Base-by-base conservation (phyloP, 92 coral and sea anemone species). In the Pocillopora grandis region DNA sequence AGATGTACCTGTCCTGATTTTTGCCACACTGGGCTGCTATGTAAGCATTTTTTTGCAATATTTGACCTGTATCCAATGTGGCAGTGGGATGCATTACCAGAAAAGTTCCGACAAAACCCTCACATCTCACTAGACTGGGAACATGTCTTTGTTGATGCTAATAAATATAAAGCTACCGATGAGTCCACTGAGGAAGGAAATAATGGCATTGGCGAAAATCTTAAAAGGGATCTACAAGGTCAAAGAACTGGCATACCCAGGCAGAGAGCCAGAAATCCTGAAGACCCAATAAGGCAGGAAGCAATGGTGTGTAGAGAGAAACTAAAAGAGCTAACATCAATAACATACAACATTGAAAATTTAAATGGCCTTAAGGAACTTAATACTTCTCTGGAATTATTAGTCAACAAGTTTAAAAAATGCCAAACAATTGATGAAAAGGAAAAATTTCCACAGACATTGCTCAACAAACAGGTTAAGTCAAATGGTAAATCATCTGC, bases 21-120 rank as follows among this genome's bases (percentile, higher is more conserved):
- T n/a, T n/a, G n/a, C n/a, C n/a, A n/a, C n/a, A n/a, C n/a, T n/a
- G n/a, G n/a, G n/a, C n/a, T n/a, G n/a, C n/a, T n/a, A n/a, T n/a
- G n/a, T n/a, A 81, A 90, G 80, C 93, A 90, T 77, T 75, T 91
- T 36, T 84, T 88, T 62, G 87, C 94, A 1, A 67, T 88, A 13
- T 84, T 88, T 14, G 9, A 61, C 58, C 77, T 68, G 23, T 37
- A 2, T 10, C 68, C 77, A 13, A 79, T 33, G 27, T 89, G 86
- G 90, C 75, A 79, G 7, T 91, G 92, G 92, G 85, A 85, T 35
- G 72, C 68, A 15, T 64, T 86, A 11, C 95, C 95, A 83, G 56
- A 18, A 55, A 56, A 27, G 2, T 88, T 88, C 31, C 56, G 80
- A 18, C 72, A 75, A 71, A 37, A 71, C 58, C 58, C 75, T n/a